These are phyloP conservation scores for Prionace glauca DNA, from an alignment of 2,797 vertebrate genomes.

Conservation along the genomic window DNA sequence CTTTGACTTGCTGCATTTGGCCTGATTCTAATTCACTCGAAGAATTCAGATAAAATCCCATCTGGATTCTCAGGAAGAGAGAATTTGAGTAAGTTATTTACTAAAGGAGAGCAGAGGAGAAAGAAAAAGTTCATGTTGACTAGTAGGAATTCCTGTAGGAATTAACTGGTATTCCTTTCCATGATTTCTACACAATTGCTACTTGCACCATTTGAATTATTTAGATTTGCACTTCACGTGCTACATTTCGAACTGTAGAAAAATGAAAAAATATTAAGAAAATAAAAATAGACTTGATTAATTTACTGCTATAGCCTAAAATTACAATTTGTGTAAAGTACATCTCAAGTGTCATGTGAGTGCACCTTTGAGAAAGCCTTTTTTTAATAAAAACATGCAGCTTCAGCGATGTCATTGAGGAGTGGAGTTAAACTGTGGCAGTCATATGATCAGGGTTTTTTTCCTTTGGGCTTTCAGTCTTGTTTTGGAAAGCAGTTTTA, in stretches of 20 bases:
- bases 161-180: background rate
- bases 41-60: background rate
- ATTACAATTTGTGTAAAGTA: background rate
- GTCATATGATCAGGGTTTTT: too few species aligned
- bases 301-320: background rate
- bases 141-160: background rate
- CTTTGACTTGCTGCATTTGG: background rate
- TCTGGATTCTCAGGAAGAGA: background rate
- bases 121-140: background rate
- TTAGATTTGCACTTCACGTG: background rate
- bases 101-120: background rate
- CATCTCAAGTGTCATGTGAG: background rate
- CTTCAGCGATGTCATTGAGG: too few species aligned
- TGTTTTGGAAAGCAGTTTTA: too few species aligned
- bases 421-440: too few species aligned
- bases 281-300: background rate
- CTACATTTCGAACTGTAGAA: background rate
- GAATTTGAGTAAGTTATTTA: background rate
- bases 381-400: too few species aligned
- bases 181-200: constrained; percentile 10
- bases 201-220: background rate
- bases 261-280: background rate
- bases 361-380: too few species aligned
- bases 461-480: too few species aligned
- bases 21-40: background rate